Base-by-base conservation (phyloP, 2,113 vertebrate genomes). In the Strigops habroptila region DNA sequence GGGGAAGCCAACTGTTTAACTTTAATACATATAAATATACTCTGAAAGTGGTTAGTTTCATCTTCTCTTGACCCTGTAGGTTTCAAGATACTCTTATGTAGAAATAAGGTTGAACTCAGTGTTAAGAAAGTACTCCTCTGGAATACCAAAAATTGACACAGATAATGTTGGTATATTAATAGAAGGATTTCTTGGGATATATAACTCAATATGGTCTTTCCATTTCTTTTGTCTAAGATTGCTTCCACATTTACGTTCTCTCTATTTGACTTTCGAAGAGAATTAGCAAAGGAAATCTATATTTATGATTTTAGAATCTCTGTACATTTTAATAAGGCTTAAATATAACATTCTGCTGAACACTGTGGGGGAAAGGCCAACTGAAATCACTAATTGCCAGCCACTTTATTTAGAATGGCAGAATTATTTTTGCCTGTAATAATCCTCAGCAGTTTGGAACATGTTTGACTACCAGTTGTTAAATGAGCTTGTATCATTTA, bases 351-450 rank as follows among this genome's bases (percentile, higher is more conserved):
- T 93, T 90, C 86, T 97, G 93, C 90, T 92, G 91, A 96, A 95
- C 93, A 76, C 93, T 94, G 87, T 92, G 67, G 90, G 82, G 95
- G 96, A 95, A 74, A 75, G 91, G 82, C 94, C 95, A 94, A 95
- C 93, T 96, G 46, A 96, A 96, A 97, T 94, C 94, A 70, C 77
- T 92, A 91, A 97, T 96, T 97, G 96, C 94, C 96, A 95, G 91
- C 96, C 86, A 37, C 88, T 94, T 93, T 96, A 97, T 98, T 94
- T 92, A 95, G 94, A 95, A 89, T 92, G 93, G 96, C 82, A 96
- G 90, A 87, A 95, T 95, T 96, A 97, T 97, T 98, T 98, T 96
- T 96, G 95, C 95, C 92, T 94, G 92, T 96, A 97, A 97, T 98
- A 96, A 97, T 96, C 95, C 96, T 97, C 75, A 46, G 93, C 93